Percentiles rank a stretch among this genome's conserved stretches.
Evolutionary conservation across 2,888 invertebrate genomes (phyloP).

Genomic region (Hofmannophila pseudospretella): DNA sequence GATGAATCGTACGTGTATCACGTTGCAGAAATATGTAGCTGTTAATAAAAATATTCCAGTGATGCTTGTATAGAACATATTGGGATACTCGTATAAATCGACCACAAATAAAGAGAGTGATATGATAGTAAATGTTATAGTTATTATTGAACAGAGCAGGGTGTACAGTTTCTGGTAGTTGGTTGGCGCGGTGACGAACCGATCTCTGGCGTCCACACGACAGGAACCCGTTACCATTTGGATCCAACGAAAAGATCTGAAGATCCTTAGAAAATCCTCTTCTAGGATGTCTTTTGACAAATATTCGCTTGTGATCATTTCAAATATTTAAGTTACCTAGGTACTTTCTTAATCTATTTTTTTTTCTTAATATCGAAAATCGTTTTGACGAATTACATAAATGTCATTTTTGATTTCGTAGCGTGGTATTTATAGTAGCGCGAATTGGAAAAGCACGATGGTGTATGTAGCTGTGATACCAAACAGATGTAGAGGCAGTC

Average conservation of each 20-base stretch:
- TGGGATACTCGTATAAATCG: too few species aligned
- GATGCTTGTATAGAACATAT: background rate
- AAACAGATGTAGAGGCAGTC: slow-evolving; percentile 37
- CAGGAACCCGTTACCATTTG: slow-evolving; percentile 40
- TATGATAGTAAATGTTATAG: slow-evolving; percentile 10
- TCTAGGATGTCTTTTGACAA: slow-evolving; percentile 44
- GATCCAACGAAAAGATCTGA: slow-evolving; percentile 25
- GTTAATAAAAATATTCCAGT: too few species aligned
- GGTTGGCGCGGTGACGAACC: slow-evolving; percentile 36
- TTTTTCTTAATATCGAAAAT: too few species aligned
- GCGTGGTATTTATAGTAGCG: slow-evolving; percentile 32
- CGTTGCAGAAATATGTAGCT: slow-evolving; percentile 21
- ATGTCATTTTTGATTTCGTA: too few species aligned
- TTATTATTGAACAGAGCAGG: slow-evolving; percentile 7
- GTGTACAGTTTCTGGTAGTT: slow-evolving; percentile 38
- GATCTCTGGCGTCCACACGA: slow-evolving; percentile 36
- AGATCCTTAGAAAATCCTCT: slow-evolving; percentile 33
- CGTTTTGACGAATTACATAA: too few species aligned
- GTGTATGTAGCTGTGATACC: slow-evolving; percentile 49
- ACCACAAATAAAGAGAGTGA: background rate
- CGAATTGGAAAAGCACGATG: slow-evolving; percentile 47
- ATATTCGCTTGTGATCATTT: slow-evolving; percentile 31
- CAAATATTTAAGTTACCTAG: too few species aligned
- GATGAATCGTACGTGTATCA: slow-evolving; percentile 39
- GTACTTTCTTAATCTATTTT: too few species aligned